A percentile compares a stretch with the other conserved stretches of the same genome.
Conservation (phyloP, 2,888 invertebrate species). For the Tethea ocularis region DNA sequence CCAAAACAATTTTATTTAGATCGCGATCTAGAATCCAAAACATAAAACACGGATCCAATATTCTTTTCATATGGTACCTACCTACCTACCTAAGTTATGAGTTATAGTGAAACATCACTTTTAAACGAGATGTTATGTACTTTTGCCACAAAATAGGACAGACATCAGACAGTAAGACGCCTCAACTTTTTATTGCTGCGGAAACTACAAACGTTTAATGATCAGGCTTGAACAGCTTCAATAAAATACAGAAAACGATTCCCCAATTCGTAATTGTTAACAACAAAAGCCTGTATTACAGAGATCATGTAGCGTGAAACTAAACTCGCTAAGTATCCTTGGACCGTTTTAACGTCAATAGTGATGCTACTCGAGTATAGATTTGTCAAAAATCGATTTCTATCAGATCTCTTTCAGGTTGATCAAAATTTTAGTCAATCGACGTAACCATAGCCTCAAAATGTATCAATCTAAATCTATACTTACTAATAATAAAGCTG, state of each 20-base stretch:
- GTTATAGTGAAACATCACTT: background rate
- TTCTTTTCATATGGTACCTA: too few species aligned
- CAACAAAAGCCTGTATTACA: background rate
- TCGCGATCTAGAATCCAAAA: too few species aligned
- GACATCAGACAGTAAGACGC: background rate
- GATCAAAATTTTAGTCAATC: background rate
- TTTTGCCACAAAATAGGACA: background rate
- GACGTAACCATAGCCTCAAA: too few species aligned
- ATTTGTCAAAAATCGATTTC: background rate
- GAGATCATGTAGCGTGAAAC: constrained; percentile 34
- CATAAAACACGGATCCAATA: too few species aligned
- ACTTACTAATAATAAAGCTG: too few species aligned
- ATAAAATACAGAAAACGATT: background rate
- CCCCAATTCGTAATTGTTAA: constrained; percentile 4
- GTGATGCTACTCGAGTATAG: background rate
- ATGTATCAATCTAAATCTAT: too few species aligned
- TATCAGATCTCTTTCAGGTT: too few species aligned
- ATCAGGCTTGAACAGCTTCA: background rate
- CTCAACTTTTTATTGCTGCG: background rate
- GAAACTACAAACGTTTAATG: background rate
- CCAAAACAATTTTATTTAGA: too few species aligned
- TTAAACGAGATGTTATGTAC: too few species aligned
- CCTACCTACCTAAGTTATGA: too few species aligned
- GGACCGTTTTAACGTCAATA: constrained; percentile 49
- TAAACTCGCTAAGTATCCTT: constrained; percentile 48